Evolutionary conservation across 2,888 invertebrate species (phyloP).

Genomic region (Thereva unica): DNA sequence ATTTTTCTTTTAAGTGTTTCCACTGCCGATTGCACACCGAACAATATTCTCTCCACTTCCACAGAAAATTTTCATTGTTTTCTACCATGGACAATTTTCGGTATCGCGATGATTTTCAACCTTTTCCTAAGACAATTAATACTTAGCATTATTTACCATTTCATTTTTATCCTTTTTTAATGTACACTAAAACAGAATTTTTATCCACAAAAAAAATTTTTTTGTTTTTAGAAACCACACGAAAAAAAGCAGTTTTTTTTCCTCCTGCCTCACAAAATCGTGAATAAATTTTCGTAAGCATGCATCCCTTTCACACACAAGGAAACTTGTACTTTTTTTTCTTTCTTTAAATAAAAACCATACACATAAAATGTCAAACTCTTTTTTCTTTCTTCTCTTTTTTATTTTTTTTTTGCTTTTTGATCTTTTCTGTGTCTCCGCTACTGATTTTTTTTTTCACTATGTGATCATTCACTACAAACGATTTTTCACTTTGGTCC

Average conservation of each 20-base stretch:
- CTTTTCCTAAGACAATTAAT: too few species aligned
- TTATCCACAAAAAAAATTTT: not conserved
- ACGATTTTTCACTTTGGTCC: slow-evolving; percentile 20
- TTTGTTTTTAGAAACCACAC: slow-evolving; percentile 13
- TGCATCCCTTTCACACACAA: slow-evolving; percentile 29
- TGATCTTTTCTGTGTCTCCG: slow-evolving; percentile 14
- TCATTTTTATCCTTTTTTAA: slow-evolving; percentile 4
- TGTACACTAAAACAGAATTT: not conserved
- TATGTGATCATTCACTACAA: slow-evolving; percentile 26
- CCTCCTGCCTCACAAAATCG: slow-evolving; percentile 26
- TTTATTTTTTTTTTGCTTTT: slow-evolving; percentile 23
- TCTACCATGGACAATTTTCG: too few species aligned
- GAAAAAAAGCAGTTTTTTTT: not conserved
- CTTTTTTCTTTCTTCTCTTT: slow-evolving; percentile 26
- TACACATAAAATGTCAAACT: slow-evolving; percentile 29
- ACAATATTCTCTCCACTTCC: too few species aligned
- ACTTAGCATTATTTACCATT: slow-evolving; percentile 16
- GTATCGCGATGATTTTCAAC: too few species aligned
- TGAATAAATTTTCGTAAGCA: slow-evolving; percentile 13
- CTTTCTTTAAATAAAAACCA: not conserved
- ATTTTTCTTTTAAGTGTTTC: too few species aligned
- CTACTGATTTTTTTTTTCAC: slow-evolving; percentile 21
- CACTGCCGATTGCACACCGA: too few species aligned
- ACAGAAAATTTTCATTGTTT: too few species aligned
- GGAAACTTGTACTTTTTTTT: slow-evolving; percentile 17